These are phyloP conservation scores for Drosophila pegasa DNA, from an alignment of 2,888 invertebrate species.

Conservation along the genomic window DNA sequence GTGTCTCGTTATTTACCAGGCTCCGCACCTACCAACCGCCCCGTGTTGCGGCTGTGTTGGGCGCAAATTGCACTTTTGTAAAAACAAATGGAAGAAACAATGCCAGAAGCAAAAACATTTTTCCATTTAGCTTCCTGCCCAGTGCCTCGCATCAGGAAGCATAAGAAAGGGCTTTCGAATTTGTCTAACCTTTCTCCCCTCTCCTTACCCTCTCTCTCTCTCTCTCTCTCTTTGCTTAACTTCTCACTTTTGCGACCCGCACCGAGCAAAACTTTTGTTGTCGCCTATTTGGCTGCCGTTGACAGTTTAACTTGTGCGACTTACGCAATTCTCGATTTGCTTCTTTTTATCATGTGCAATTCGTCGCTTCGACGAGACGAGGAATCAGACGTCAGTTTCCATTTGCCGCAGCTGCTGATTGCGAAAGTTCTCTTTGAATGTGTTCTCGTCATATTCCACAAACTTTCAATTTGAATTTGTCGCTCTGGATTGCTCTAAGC, in stretches of 20 bases:
- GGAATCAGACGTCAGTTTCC: conserved; percentile 26
- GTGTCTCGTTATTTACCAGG: conserved; percentile 48
- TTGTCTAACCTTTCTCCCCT: conserved; percentile 62
- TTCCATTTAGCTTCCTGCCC: conserved; percentile 37
- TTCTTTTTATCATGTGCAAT: conserved; percentile 34
- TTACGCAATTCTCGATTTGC: conserved; percentile 65
- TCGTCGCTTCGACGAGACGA: conserved; percentile 1
- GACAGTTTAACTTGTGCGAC: conserved; percentile 74
- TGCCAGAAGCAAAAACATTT: conserved; percentile 71
- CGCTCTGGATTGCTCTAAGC: too few relatives aligned
- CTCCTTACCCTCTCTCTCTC: too few relatives aligned
- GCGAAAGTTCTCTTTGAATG: not conserved
- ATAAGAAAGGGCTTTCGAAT: conserved; percentile 39
- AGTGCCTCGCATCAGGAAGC: conserved; percentile 1
- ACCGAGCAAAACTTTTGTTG: conserved; percentile 28
- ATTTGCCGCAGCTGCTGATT: conserved; percentile 16
- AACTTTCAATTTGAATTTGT: too few relatives aligned
- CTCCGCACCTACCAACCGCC: conserved; percentile 3
- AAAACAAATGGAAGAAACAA: conserved; percentile 77
- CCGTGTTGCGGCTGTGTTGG: conserved; percentile 68
- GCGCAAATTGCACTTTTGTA: conserved; percentile 81
- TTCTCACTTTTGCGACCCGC: conserved; percentile 67
- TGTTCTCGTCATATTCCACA: too few relatives aligned
- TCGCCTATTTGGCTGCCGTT: conserved; percentile 57
- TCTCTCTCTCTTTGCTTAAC: conserved; percentile 60